Percentiles rank a stretch among this genome's conserved stretches.
phyloP scores from a whole-genome alignment of 2,797 vertebrate species.

The Poeciliopsis gracilis region DNA sequence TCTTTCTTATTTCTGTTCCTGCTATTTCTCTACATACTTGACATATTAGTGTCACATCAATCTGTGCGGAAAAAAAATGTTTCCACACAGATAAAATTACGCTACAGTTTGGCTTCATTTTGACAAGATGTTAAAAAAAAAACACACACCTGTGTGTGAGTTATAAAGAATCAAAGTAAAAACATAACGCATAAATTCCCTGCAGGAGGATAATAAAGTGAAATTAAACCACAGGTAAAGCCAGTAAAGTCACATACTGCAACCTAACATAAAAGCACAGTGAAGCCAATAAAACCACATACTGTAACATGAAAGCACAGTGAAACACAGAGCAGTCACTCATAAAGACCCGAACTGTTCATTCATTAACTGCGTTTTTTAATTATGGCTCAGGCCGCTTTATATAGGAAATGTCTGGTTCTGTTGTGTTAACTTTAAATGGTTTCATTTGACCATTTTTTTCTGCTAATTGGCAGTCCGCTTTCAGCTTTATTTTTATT shows the following conservation, averaged over 20 bases:
- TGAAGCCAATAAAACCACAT: conserved; percentile 57
- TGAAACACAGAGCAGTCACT: conserved; percentile 37
- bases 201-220: conserved; percentile 52
- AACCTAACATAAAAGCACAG: conserved; percentile 62
- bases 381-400: conserved; percentile 33
- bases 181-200: conserved; percentile 41
- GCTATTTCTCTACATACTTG: conserved; percentile 25
- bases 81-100: neutral
- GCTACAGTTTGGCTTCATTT: neutral
- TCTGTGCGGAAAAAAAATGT: conserved; percentile 21
- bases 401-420: conserved; percentile 12
- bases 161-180: conserved; percentile 8
- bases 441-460: conserved; percentile 3
- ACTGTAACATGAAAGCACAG: conserved; percentile 65
- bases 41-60: conserved; percentile 72
- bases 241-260: conserved; percentile 59
- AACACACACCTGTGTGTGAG: neutral
- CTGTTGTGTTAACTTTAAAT: conserved; percentile 3
- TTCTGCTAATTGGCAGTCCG: neutral
- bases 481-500: conserved; percentile 6
- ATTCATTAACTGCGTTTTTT: conserved; percentile 41
- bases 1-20: conserved; percentile 5
- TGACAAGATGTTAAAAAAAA: neutral
- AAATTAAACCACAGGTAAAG: conserved; percentile 48
- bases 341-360: conserved; percentile 35